Evolutionary conservation across 2,888 invertebrate species (phyloP).

Genomic region (Spodoptera exigua): DNA sequence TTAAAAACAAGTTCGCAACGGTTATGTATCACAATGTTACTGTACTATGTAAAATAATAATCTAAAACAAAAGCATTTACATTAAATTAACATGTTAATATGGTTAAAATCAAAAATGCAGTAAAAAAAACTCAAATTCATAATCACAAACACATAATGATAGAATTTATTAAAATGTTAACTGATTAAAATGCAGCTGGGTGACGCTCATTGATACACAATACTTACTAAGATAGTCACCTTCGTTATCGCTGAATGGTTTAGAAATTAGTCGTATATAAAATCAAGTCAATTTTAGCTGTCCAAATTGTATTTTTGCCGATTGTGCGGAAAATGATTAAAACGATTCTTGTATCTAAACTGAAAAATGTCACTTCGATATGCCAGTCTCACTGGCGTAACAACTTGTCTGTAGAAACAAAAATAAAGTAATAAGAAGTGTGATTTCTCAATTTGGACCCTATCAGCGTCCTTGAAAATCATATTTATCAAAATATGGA

Average conservation of each 20-base stretch:
- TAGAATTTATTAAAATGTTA: conserved; percentile 79
- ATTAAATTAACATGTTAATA: conserved; percentile 86
- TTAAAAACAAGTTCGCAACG: conserved; percentile 60
- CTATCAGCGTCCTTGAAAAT: conserved; percentile 70
- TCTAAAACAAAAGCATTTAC: conserved; percentile 77
- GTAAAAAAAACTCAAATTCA: conserved; percentile 74
- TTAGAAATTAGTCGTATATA: conserved; percentile 75
- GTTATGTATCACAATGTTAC: conserved; percentile 82
- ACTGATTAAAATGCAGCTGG: conserved; percentile 81
- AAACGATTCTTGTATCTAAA: conserved; percentile 54
- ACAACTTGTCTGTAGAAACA: not conserved
- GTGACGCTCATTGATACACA: conserved; percentile 57
- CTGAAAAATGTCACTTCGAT: conserved; percentile 58
- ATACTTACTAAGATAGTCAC: conserved; percentile 52
- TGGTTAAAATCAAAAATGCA: conserved; percentile 88
- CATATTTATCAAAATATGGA: conserved; percentile 84
- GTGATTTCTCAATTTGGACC: conserved; percentile 58
- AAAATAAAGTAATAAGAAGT: conserved; percentile 40
- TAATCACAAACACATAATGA: conserved; percentile 78
- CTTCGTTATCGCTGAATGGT: conserved; percentile 55
- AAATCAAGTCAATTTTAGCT: conserved; percentile 80
- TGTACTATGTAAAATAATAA: conserved; percentile 63
- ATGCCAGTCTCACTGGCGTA: conserved; percentile 2
- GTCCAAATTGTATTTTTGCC: conserved; percentile 72
- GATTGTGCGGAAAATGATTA: conserved; percentile 66